Percentiles rank a stretch among this genome's conserved stretches.
Conservation (phyloP, 2,113 vertebrate species). For the Cheilinus undulatus region DNA sequence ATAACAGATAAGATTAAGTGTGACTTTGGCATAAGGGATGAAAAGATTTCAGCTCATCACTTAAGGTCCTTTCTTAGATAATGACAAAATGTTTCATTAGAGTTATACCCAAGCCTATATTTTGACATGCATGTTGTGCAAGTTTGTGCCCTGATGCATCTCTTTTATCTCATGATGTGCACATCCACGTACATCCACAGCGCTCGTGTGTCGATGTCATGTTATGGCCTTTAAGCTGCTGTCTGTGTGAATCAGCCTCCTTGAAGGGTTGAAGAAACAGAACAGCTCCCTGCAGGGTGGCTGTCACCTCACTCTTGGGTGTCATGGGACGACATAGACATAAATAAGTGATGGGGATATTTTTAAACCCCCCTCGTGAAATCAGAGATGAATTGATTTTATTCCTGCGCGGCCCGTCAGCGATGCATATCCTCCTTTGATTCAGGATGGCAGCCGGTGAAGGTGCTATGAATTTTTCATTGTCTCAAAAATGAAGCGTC, state of each 20-base stretch:
- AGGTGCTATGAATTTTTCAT: constrained; percentile 79
- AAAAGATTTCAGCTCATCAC: no score
- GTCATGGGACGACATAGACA: constrained; percentile 55
- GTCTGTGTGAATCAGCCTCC: constrained; percentile 49
- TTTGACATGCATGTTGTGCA: not conserved
- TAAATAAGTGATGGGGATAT: constrained; percentile 78
- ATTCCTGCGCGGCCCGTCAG: constrained; percentile 71
- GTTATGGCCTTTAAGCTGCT: constrained; percentile 23
- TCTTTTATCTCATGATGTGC: not conserved
- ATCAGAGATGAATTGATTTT: constrained; percentile 79
- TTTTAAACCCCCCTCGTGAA: constrained; percentile 73
- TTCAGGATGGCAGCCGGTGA: constrained; percentile 73
- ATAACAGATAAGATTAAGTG: no score
- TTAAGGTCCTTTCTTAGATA: no score
- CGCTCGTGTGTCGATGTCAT: not conserved
- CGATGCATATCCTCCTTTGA: constrained; percentile 73
- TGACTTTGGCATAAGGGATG: no score
- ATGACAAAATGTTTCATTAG: no score
- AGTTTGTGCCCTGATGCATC: not conserved
- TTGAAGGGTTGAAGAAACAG: constrained; percentile 21
- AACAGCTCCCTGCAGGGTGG: constrained; percentile 37
- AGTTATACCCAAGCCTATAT: not conserved
- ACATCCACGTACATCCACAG: not conserved
- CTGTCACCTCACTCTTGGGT: constrained; percentile 58
- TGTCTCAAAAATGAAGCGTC: constrained; percentile 65